Evolutionary conservation across 2,888 invertebrate species (phyloP).

Genomic region (Willowsia nigromaculata): DNA sequence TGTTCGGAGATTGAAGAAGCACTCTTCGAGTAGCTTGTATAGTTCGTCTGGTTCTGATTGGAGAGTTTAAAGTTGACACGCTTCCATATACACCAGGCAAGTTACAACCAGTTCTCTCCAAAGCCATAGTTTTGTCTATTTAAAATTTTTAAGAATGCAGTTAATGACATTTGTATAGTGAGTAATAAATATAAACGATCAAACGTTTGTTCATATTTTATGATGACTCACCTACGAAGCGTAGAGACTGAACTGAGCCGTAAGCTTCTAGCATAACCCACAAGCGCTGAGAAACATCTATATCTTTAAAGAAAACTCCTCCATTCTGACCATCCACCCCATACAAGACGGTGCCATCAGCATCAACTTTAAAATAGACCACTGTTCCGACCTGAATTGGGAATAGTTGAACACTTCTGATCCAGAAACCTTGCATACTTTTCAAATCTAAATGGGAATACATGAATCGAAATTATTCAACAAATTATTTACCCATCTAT

Average conservation of each 20-base stretch:
- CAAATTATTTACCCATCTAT: no score
- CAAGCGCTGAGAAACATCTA: slow-evolving; percentile 31
- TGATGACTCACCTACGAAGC: slow-evolving; percentile 63
- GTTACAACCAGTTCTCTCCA: no score
- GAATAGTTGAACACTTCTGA: slow-evolving; percentile 58
- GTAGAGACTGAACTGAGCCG: slow-evolving; percentile 63
- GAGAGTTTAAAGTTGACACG: not conserved
- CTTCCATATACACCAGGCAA: not conserved
- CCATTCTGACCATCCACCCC: slow-evolving; percentile 57
- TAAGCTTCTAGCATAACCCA: slow-evolving; percentile 72
- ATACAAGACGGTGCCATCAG: slow-evolving; percentile 57
- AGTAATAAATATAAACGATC: not conserved
- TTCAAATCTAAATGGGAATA: slow-evolving; percentile 42
- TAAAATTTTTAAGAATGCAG: not conserved
- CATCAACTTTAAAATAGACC: slow-evolving; percentile 54
- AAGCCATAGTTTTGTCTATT: not conserved
- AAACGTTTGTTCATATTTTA: no score
- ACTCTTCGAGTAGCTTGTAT: not conserved
- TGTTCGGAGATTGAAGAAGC: not conserved
- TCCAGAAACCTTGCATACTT: slow-evolving; percentile 52
- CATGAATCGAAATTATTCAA: not conserved
- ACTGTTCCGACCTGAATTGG: slow-evolving; percentile 33
- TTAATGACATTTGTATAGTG: not conserved
- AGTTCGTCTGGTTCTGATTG: not conserved
- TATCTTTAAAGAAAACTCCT: slow-evolving; percentile 53